Evolutionary conservation across 2,797 vertebrate genomes (phyloP).

Genomic region (Saguinus oedipus): DNA sequence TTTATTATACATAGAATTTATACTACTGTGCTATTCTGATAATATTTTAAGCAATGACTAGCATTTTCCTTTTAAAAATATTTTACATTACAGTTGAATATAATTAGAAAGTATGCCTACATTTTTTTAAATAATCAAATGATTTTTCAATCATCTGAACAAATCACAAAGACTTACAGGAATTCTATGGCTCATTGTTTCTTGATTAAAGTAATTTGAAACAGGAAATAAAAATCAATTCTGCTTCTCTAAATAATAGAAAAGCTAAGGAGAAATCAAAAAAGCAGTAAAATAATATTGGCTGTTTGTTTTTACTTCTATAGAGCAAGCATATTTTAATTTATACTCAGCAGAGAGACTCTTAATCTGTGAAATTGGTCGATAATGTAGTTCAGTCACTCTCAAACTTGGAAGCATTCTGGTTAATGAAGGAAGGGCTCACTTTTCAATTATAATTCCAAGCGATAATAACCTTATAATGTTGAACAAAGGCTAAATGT

Average conservation of each 20-base stretch:
- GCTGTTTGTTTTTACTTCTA: slow-evolving; percentile 46
- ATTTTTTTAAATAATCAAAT: slow-evolving; percentile 51
- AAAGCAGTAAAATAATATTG: slow-evolving; percentile 29
- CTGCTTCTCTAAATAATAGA: slow-evolving; percentile 47
- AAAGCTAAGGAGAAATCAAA: slow-evolving; percentile 50
- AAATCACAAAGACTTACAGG: slow-evolving; percentile 43
- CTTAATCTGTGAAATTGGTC: slow-evolving; percentile 14
- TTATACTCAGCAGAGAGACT: neutral
- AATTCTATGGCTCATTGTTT: slow-evolving; percentile 57
- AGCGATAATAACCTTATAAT: slow-evolving; percentile 25
- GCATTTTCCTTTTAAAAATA: slow-evolving; percentile 28
- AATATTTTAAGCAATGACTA: slow-evolving; percentile 32
- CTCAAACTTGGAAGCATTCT: slow-evolving; percentile 22
- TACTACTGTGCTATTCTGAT: neutral
- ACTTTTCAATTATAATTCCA: slow-evolving; percentile 48
- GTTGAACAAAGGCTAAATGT: neutral
- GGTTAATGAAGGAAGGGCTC: slow-evolving; percentile 47
- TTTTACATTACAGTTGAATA: slow-evolving; percentile 25
- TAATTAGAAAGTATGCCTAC: neutral
- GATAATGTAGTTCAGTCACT: slow-evolving; percentile 27
- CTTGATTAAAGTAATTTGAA: slow-evolving; percentile 60
- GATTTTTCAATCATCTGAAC: slow-evolving; percentile 56
- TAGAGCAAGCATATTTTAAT: slow-evolving; percentile 53
- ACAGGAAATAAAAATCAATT: slow-evolving; percentile 67
- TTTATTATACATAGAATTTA: slow-evolving; percentile 42